These are phyloP conservation scores for Discoglossus pictus DNA, from an alignment of 2,797 vertebrate species.

Conservation along the genomic window DNA sequence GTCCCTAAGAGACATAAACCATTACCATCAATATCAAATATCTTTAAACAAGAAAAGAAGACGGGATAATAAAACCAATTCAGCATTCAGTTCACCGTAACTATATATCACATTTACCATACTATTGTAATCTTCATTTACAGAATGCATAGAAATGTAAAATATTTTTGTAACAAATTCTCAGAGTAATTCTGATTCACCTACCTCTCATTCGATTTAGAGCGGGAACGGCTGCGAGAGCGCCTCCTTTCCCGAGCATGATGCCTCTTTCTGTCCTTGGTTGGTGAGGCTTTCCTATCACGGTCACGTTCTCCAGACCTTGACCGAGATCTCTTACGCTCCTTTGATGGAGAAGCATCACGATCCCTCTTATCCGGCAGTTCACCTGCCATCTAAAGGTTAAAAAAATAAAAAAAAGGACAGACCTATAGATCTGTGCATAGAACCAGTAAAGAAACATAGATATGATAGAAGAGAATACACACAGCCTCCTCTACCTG, in stretches of 20 bases:
- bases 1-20: constrained; percentile 69
- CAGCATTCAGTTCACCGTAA: too few species aligned
- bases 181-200: neutral
- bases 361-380: constrained; percentile 85
- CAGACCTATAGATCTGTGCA: too few species aligned
- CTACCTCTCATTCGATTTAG: constrained; percentile 89
- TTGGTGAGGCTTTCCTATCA: constrained; percentile 83
- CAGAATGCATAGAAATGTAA: too few species aligned
- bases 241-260: constrained; percentile 85
- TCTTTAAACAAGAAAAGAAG: neutral
- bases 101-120: too few species aligned
- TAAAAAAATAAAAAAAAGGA: neutral
- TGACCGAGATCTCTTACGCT: constrained; percentile 76
- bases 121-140: too few species aligned
- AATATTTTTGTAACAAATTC: too few species aligned
- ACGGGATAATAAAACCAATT: too few species aligned
- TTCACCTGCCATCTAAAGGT: constrained; percentile 88
- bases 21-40: neutral
- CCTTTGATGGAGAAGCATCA: constrained; percentile 74
- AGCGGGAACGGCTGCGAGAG: constrained; percentile 74
- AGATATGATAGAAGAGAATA: too few species aligned
- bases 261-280: constrained; percentile 85
- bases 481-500: too few species aligned
- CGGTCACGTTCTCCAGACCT: constrained; percentile 68
- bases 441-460: too few species aligned